phyloP scores from a whole-genome alignment of 2,888 invertebrate genomes.

The Drosophila gaucha region DNA sequence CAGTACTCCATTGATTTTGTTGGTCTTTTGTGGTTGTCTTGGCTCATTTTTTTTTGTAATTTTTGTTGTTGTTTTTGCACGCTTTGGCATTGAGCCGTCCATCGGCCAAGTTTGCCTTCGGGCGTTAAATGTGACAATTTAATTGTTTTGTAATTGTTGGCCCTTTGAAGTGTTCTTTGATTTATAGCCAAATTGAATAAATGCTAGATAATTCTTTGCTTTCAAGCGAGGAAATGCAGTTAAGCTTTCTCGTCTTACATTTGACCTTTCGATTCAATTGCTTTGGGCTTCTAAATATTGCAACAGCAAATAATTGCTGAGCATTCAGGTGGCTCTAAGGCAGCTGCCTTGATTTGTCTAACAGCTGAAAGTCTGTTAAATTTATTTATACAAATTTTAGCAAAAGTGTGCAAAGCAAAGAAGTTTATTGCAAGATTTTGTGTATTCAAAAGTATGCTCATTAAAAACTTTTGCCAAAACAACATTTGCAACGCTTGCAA shows the following conservation, averaged over 20 bases:
- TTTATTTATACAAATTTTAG: too few relatives aligned
- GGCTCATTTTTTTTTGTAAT: constrained; percentile 15
- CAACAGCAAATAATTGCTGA: too few relatives aligned
- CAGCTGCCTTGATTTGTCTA: too few relatives aligned
- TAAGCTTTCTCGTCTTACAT: constrained; percentile 4
- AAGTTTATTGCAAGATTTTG: too few relatives aligned
- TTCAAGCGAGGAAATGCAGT: constrained; percentile 12
- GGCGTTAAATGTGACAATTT: constrained; percentile 71
- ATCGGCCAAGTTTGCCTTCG: constrained; percentile 36
- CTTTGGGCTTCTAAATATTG: neutral
- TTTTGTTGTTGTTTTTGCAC: neutral
- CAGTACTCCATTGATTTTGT: constrained; percentile 48
- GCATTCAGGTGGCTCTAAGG: too few relatives aligned
- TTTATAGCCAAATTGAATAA: constrained; percentile 64
- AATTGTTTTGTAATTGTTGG: constrained; percentile 76
- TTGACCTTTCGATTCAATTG: constrained; percentile 32
- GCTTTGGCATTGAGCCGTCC: constrained; percentile 11
- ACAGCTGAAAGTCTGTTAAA: too few relatives aligned
- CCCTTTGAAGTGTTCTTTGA: constrained; percentile 56
- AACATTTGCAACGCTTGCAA: too few relatives aligned
- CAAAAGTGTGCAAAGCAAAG: too few relatives aligned
- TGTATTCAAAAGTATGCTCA: too few relatives aligned
- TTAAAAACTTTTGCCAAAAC: too few relatives aligned
- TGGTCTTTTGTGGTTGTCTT: constrained; percentile 50
- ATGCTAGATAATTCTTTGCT: constrained; percentile 8